phyloP scores from a whole-genome alignment of 2,888 invertebrate species.

The Sarcophaga rosellei region DNA sequence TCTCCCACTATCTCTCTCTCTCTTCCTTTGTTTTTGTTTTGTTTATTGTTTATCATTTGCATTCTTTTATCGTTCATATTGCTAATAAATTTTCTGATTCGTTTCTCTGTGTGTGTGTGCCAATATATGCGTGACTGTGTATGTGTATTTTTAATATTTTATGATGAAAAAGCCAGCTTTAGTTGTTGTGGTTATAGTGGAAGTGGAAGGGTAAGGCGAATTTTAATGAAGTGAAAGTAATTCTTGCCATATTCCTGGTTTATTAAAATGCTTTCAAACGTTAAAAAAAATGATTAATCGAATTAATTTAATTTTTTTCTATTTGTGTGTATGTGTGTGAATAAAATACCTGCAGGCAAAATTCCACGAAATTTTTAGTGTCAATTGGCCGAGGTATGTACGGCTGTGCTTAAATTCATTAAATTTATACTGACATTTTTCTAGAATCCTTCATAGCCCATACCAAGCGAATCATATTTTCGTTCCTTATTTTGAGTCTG shows the following conservation, averaged over 20 bases:
- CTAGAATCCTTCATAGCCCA: too few relatives aligned
- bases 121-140: neutral
- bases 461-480: too few relatives aligned
- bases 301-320: too few relatives aligned
- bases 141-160: neutral
- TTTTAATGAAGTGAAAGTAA: constrained; percentile 51
- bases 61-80: neutral
- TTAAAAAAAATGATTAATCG: too few relatives aligned
- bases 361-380: too few relatives aligned
- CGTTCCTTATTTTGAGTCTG: too few relatives aligned
- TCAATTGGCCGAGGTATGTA: too few relatives aligned
- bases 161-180: too few relatives aligned
- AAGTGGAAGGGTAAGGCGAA: neutral
- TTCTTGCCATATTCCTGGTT: constrained; percentile 22
- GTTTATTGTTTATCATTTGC: constrained; percentile 31
- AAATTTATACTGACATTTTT: too few relatives aligned
- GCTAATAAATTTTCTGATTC: constrained; percentile 8
- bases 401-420: too few relatives aligned
- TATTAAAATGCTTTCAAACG: constrained; percentile 14
- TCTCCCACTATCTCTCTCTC: neutral
- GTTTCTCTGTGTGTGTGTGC: neutral
- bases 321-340: too few relatives aligned
- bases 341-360: too few relatives aligned
- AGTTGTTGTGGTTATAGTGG: neutral
- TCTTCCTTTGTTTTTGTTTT: neutral